These are phyloP conservation scores for Somateria mollissima DNA, from an alignment of 2,797 vertebrate genomes.

Conservation along the genomic window DNA sequence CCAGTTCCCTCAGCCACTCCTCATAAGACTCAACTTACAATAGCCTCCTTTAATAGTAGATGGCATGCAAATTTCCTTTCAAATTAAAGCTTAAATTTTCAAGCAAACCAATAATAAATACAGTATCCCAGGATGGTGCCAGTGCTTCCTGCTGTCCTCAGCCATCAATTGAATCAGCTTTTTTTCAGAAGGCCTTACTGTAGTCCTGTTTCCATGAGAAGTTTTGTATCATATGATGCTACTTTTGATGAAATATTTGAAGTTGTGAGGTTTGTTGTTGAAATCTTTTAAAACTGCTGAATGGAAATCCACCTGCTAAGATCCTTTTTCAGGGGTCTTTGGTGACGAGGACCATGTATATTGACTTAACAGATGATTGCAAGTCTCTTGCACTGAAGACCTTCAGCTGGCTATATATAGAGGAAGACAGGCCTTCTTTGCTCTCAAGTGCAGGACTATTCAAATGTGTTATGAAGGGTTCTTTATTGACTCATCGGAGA, in stretches of 20 bases:
- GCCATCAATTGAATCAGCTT: not conserved
- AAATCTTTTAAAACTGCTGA: not conserved
- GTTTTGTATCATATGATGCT: not conserved
- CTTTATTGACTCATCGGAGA: not conserved
- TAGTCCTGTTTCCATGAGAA: not conserved
- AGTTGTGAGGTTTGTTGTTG: not conserved
- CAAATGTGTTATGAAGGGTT: not conserved
- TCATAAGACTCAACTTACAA: not conserved
- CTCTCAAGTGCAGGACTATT: not conserved
- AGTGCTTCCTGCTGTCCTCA: not conserved
- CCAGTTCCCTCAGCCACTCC: too few relatives aligned
- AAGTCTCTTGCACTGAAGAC: fast-evolving
- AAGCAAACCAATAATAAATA: not conserved
- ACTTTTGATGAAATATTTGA: not conserved
- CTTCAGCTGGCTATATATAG: not conserved
- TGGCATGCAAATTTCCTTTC: not conserved
- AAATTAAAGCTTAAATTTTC: not conserved
- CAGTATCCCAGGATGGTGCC: not conserved
- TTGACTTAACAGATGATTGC: not conserved
- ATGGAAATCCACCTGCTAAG: not conserved
- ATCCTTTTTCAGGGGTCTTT: not conserved
- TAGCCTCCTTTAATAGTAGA: not conserved
- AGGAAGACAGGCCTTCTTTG: fast-evolving
- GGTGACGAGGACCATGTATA: not conserved
- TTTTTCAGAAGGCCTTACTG: not conserved